Percentiles rank a stretch among this genome's conserved stretches.
These are phyloP conservation scores for Porites australiensis DNA, from an alignment of 64 coral and sea anemone species.

Conservation along the genomic window DNA sequence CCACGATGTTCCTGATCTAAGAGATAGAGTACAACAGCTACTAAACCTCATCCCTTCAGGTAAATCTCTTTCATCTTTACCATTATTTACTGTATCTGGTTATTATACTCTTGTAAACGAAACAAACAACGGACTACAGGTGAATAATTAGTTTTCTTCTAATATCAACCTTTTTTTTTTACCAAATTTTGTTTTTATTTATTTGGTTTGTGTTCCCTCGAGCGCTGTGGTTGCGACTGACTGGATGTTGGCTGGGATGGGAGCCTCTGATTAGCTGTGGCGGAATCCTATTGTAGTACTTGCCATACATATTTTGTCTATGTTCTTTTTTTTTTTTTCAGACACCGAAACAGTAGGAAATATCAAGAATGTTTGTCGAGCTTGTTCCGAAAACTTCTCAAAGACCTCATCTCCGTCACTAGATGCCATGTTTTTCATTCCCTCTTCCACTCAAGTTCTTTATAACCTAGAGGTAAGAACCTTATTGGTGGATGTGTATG, in stretches of 20 bases:
- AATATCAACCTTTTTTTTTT: background rate
- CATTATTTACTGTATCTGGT: too few relatives aligned
- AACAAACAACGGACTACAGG: too few relatives aligned
- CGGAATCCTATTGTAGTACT: background rate
- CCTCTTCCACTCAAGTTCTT: constrained; percentile 86
- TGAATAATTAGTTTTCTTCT: too few relatives aligned
- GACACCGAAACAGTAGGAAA: constrained; percentile 78
- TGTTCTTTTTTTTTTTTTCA: background rate
- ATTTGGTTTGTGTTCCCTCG: too few relatives aligned
- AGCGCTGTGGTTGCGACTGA: too few relatives aligned
- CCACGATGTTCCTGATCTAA: constrained; percentile 84
- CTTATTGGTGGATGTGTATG: background rate
- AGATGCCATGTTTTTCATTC: constrained; percentile 81
- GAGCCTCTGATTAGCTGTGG: too few relatives aligned
- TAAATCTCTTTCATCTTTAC: background rate
- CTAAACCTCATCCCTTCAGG: constrained; percentile 97
- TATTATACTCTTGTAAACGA: too few relatives aligned
- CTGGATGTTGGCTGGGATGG: too few relatives aligned
- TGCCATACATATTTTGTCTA: too few relatives aligned
- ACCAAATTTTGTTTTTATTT: background rate
- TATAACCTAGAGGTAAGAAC: constrained; percentile 93
- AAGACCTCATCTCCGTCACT: constrained; percentile 43
- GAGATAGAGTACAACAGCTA: constrained; percentile 91
- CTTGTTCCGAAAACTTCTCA: constrained; percentile 78
- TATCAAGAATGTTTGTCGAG: constrained; percentile 75